Evolutionary conservation across 2,113 vertebrate genomes (phyloP).

Genomic region (Psammodynastes pulverulentus): DNA sequence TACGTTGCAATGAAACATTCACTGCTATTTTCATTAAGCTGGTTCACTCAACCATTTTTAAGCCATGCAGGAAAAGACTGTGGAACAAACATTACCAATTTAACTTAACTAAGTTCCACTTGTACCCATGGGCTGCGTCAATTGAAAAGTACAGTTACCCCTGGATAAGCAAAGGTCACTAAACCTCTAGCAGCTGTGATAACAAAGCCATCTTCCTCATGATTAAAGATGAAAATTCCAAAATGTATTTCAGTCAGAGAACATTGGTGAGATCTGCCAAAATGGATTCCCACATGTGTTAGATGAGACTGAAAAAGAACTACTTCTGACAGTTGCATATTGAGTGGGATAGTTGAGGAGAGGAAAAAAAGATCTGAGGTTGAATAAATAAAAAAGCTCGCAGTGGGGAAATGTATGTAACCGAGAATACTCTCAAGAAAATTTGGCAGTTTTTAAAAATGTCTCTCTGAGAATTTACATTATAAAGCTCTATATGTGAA

Average conservation of each 20-base stretch:
- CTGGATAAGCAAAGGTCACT: not conserved
- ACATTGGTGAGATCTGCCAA: not conserved
- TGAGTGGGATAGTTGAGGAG: not conserved
- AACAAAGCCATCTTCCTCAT: not conserved
- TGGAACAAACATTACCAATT: not conserved
- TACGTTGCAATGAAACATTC: not conserved
- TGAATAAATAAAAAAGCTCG: not conserved
- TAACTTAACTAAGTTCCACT: not conserved
- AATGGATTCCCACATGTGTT: not conserved
- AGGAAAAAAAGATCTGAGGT: not conserved
- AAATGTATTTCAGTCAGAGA: not conserved
- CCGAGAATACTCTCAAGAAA: not conserved
- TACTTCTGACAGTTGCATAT: not conserved
- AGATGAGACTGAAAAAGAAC: not conserved
- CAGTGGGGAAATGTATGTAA: not conserved
- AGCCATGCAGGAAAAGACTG: not conserved
- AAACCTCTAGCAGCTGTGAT: not conserved
- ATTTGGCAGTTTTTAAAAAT: not conserved
- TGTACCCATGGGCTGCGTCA: not conserved
- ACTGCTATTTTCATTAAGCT: not conserved
- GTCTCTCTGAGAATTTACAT: not conserved
- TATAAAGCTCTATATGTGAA: not conserved
- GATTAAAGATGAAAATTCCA: not conserved
- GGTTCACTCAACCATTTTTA: not conserved
- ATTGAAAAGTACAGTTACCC: not conserved